Evolutionary conservation across 2,113 vertebrate species (phyloP).

Genomic region (Channa maculata): DNA sequence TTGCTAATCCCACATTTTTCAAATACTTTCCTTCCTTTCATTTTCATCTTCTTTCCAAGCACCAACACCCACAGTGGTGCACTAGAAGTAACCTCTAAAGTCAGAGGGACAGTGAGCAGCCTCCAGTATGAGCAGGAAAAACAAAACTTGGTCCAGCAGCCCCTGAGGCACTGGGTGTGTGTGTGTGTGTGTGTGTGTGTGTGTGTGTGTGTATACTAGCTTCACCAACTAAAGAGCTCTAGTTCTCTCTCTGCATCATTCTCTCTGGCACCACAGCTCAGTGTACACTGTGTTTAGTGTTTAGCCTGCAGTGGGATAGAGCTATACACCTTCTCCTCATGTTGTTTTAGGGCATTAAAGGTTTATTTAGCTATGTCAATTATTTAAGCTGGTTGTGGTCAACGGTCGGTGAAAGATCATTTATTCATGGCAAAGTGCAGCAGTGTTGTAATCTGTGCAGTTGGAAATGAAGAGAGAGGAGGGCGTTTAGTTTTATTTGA

Average conservation of each 20-base stretch:
- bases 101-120: constrained; percentile 69
- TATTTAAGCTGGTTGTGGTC: constrained; percentile 57
- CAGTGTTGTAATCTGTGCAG: constrained; percentile 36
- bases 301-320: constrained; percentile 20
- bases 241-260: constrained; percentile 26
- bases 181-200: constrained; percentile 21
- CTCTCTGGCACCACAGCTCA: constrained; percentile 19
- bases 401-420: constrained; percentile 26
- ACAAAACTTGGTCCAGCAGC: constrained; percentile 62
- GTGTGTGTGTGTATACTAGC: constrained; percentile 31
- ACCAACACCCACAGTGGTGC: constrained; percentile 47
- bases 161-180: constrained; percentile 46
- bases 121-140: constrained; percentile 67
- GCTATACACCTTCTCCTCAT: not conserved
- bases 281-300: constrained; percentile 34
- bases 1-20: not conserved
- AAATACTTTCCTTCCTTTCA: not conserved
- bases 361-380: constrained; percentile 54
- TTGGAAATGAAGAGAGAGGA: constrained; percentile 10
- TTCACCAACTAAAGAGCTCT: constrained; percentile 39
- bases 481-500: constrained; percentile 28
- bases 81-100: constrained; percentile 64
- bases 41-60: constrained; percentile 29
- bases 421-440: constrained; percentile 49
- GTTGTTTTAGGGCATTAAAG: constrained; percentile 44